Percentiles rank a stretch among this genome's conserved stretches.
Evolutionary conservation across 2,888 invertebrate species (phyloP).

Genomic region (Sinopyrophorus schimmeli): DNA sequence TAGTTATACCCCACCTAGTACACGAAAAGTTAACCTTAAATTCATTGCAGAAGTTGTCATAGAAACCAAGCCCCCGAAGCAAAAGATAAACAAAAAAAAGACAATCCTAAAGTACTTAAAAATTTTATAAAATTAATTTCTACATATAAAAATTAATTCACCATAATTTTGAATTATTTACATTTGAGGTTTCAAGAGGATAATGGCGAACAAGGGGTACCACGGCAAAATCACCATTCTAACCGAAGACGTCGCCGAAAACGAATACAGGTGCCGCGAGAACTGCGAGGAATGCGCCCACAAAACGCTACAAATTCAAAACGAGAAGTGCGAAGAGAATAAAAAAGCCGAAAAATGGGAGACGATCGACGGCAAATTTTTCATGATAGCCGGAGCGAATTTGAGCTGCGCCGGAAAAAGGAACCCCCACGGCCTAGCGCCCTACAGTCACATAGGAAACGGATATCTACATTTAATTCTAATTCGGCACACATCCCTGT

Average conservation of each 20-base stretch:
- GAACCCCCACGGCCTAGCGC: slow-evolving; percentile 76
- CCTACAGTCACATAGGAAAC: slow-evolving; percentile 77
- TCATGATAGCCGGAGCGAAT: slow-evolving; percentile 78
- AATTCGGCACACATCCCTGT: slow-evolving; percentile 71
- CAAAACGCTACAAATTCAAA: too few species aligned
- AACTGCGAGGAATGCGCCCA: slow-evolving; percentile 56
- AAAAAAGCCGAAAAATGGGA: too few species aligned
- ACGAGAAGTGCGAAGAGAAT: slow-evolving; percentile 30
- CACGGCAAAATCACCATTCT: slow-evolving; percentile 65
- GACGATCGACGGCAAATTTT: slow-evolving; percentile 70
- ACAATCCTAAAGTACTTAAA: too few species aligned
- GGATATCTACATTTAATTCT: slow-evolving; percentile 78
- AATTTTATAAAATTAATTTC: background rate
- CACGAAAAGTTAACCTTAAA: too few species aligned
- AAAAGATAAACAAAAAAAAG: too few species aligned
- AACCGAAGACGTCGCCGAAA: slow-evolving; percentile 54
- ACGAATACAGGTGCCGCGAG: slow-evolving; percentile 56
- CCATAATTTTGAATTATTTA: background rate
- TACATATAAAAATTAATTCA: background rate
- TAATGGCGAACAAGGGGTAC: slow-evolving; percentile 65
- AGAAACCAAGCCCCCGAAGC: too few species aligned
- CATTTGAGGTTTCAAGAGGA: slow-evolving; percentile 62
- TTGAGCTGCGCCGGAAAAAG: slow-evolving; percentile 75
- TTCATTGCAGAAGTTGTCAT: too few species aligned
- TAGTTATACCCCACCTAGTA: too few species aligned